Base-by-base conservation (phyloP, 2,797 vertebrate genomes). In the Brachyrhaphis roseni region DNA sequence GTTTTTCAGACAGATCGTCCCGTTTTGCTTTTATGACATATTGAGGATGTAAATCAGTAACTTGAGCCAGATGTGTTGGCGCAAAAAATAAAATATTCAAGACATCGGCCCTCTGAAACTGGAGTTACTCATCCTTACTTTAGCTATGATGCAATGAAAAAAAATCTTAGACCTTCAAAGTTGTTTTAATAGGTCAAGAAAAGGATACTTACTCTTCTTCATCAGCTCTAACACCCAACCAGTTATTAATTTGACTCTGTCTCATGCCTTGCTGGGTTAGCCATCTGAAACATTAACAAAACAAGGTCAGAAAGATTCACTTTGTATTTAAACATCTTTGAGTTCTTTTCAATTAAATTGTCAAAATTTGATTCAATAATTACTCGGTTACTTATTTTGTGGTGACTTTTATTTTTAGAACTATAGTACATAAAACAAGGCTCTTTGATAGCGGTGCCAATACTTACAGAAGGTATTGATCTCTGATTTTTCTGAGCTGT, bases 391-490 rank as follows among this genome's bases (percentile, higher is more conserved):
- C 0, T 12, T 39, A 20, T 23, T 8, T 10, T 39, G 2, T 39
- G 36, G 8, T 68, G 18, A 41, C 23, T 41, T 39, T 39, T 23
- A 10, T 39, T 20, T 20, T 66, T 36, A 20, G 31, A 13, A 41
- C 64, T 66, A 11, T 68, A 43, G 26, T 41, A 7, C 23, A 41
- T 8, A 72, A 26, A 8, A 45, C 6, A 45, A 45, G 12, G 64
- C 68, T 45, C 2, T 71, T 71, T 70, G 12, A 13, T 45, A n/a
- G 23, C 5, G 34, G 12, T 31, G n/a, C 53, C 31, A 74, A 0
- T 15, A 95, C 97, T 81, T 94, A 98, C 98, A 98, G 94, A 34
- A 98, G 91, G 79, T 98, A 98, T 85, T 98, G 98, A 94, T 98
- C 97, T 72, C 97, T 94, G 89, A 97, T 96, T 89, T 97, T 98